These are phyloP conservation scores for Pseudonaja textilis DNA, from an alignment of 2,113 vertebrate genomes.

Conservation along the genomic window DNA sequence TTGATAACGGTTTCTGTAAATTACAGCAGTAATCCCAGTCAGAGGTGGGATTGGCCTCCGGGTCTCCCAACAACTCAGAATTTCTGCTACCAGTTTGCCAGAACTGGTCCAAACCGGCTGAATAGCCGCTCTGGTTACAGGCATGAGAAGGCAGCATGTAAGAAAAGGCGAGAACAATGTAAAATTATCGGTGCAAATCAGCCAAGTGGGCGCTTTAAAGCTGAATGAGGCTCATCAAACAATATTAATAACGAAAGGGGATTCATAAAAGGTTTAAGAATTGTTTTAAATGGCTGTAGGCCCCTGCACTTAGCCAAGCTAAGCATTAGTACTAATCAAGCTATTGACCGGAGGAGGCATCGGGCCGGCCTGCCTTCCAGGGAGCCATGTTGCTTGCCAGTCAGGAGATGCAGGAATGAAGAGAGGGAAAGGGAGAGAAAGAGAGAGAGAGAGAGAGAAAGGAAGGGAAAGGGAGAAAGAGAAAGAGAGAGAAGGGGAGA, in stretches of 20 bases:
- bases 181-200: neutral
- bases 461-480: neutral
- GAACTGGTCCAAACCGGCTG: no score
- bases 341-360: neutral
- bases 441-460: no score
- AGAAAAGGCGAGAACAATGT: neutral
- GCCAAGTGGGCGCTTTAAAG: accelerated
- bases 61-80: no score
- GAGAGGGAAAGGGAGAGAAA: neutral
- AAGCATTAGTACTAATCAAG: conserved; percentile 16
- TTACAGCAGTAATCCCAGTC: no score
- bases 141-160: neutral
- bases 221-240: neutral
- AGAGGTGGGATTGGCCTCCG: no score
- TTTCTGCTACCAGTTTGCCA: no score
- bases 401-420: neutral
- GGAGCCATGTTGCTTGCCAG: neutral
- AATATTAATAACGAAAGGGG: neutral
- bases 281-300: neutral
- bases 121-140: no score
- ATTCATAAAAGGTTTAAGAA: conserved; percentile 22
- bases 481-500: no score
- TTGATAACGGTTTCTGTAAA: no score
- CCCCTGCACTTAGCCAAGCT: neutral
- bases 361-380: neutral